Conservation (phyloP, 2,888 invertebrate species). For the Oasisia sp. region DNA sequence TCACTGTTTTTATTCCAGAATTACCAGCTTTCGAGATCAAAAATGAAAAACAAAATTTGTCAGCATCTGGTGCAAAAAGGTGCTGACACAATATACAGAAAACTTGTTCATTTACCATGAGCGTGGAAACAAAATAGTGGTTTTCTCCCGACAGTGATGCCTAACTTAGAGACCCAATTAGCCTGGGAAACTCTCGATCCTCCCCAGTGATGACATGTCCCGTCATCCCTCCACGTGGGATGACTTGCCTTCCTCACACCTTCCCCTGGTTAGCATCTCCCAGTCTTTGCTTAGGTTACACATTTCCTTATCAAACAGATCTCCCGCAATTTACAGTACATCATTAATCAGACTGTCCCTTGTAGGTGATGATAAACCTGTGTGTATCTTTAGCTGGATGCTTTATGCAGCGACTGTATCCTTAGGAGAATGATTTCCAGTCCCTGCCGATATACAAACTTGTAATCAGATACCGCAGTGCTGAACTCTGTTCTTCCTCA, state of each 20-base stretch:
- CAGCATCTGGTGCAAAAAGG: not conserved
- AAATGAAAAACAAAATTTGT: too few relatives aligned
- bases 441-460: not conserved
- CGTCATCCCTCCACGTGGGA: not conserved
- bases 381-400: not conserved
- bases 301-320: not conserved
- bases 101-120: not conserved
- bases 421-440: not conserved
- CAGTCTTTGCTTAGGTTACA: not conserved
- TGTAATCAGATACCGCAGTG: too few relatives aligned
- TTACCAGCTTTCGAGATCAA: not conserved
- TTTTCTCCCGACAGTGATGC: not conserved
- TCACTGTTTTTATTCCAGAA: not conserved
- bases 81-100: not conserved
- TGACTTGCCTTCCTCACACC: not conserved
- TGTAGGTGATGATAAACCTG: not conserved
- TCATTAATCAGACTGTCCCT: not conserved
- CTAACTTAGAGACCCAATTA: not conserved
- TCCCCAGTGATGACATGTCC: not conserved
- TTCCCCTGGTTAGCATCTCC: not conserved
- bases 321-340: not conserved
- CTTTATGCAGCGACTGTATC: not conserved
- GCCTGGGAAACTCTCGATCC: not conserved
- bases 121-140: not conserved
- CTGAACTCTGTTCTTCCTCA: too few relatives aligned